These are phyloP conservation scores for Protodeltote pygarga DNA, from an alignment of 2,888 invertebrate genomes.

Conservation along the genomic window DNA sequence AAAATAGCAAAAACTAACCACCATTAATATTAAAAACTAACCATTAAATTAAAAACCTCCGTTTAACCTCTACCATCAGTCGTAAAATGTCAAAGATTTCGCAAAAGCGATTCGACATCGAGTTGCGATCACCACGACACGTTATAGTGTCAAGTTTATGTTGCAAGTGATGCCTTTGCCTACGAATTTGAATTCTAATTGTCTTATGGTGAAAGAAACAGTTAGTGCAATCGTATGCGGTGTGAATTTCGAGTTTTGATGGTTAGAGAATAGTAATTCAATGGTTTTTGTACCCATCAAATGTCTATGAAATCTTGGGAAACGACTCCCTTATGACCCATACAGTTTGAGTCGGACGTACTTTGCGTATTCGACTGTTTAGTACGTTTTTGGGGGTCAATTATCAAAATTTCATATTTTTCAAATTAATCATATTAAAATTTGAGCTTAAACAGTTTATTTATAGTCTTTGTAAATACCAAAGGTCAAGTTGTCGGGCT, in stretches of 20 bases:
- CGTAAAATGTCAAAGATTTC: slow-evolving; percentile 39
- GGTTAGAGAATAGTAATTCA: slow-evolving; percentile 10
- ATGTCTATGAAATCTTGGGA: no score
- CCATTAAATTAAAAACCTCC: slow-evolving; percentile 5
- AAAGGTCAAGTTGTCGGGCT: no score
- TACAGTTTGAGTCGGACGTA: no score
- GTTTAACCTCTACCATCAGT: slow-evolving; percentile 1
- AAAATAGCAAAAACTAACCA: neutral
- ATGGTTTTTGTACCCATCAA: neutral
- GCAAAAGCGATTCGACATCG: slow-evolving; percentile 32
- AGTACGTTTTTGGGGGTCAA: no score
- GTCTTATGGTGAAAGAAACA: slow-evolving; percentile 37
- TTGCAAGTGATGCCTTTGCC: slow-evolving; percentile 27
- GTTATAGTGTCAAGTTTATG: slow-evolving; percentile 39
- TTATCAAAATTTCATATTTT: no score
- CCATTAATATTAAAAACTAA: slow-evolving; percentile 7
- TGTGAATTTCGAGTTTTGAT: slow-evolving; percentile 11
- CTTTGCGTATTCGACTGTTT: no score
- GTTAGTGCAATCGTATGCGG: slow-evolving; percentile 12
- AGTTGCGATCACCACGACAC: slow-evolving; percentile 19
- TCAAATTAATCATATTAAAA: no score
- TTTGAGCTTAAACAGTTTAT: no score
- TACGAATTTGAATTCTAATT: slow-evolving; percentile 44
- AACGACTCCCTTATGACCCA: no score
- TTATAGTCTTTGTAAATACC: no score